Percentiles rank a stretch among this genome's conserved stretches.
Conservation (phyloP, 2,797 vertebrate genomes). For the Tolypeutes matacus region DNA sequence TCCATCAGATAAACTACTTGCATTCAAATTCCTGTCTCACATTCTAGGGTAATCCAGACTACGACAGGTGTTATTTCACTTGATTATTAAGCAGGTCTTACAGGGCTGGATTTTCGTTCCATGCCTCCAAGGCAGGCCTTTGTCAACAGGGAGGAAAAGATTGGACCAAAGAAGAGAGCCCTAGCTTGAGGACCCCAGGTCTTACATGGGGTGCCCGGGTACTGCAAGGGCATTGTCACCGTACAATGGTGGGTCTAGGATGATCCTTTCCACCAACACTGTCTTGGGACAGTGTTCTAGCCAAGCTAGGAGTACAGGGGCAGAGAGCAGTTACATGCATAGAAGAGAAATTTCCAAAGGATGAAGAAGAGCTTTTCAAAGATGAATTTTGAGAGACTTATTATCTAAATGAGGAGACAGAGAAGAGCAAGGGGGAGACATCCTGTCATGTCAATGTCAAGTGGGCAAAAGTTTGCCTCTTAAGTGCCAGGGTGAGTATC, state of each 20-base stretch:
- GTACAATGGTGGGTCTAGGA: not conserved
- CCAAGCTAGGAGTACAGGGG: not conserved
- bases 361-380: not conserved
- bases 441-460: not conserved
- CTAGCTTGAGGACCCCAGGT: not conserved
- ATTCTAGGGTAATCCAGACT: not conserved
- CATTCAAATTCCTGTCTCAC: not conserved
- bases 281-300: not conserved
- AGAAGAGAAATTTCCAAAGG: not conserved
- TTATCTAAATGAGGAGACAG: not conserved
- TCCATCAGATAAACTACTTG: not conserved
- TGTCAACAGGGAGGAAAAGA: not conserved
- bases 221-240: fast-evolving
- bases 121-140: not conserved
- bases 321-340: not conserved
- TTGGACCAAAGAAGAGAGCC: not conserved
- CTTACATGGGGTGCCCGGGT: not conserved
- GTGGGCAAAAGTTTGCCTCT: not conserved
- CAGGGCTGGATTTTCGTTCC: not conserved
- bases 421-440: not conserved
- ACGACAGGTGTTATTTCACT: not conserved
- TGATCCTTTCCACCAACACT: not conserved
- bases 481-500: not conserved
- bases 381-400: not conserved
- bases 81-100: not conserved